A percentile compares a stretch with the other conserved stretches of the same genome.
These are phyloP conservation scores for Gorsachius magnificus DNA, from an alignment of 2,797 vertebrate genomes.

Conservation along the genomic window DNA sequence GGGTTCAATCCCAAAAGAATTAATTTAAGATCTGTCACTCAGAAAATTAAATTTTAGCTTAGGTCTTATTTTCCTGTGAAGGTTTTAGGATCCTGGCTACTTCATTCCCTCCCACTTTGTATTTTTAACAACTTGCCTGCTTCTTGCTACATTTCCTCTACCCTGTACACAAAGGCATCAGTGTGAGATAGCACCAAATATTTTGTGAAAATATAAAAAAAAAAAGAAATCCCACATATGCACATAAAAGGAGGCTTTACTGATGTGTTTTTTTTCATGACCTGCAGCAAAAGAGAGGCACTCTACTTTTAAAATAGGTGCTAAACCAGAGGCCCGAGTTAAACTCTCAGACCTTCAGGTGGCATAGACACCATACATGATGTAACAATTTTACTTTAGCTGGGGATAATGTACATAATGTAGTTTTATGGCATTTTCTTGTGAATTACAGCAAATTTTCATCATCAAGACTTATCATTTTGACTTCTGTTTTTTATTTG, in stretches of 20 bases:
- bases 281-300: not conserved
- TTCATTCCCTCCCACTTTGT: not conserved
- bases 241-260: not conserved
- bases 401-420: not conserved
- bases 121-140: not conserved
- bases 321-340: not conserved
- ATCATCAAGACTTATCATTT: slow-evolving; percentile 21
- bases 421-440: slow-evolving; percentile 27
- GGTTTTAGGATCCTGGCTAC: not conserved
- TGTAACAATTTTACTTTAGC: not conserved
- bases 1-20: not conserved
- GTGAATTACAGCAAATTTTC: not conserved
- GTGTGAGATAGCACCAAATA: slow-evolving; percentile 11
- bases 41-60: slow-evolving; percentile 2
- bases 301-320: not conserved
- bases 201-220: slow-evolving; percentile 8
- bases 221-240: not conserved
- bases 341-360: not conserved
- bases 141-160: not conserved
- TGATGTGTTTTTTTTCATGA: slow-evolving; percentile 34
- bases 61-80: not conserved
- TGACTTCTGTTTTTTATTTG: slow-evolving; percentile 55
- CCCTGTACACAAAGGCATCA: not conserved
- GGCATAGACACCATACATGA: not conserved
- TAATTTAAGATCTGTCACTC: not conserved